These are phyloP conservation scores for Sycophila sp. DNA, from an alignment of 1,140 invertebrate species.

Conservation along the genomic window DNA sequence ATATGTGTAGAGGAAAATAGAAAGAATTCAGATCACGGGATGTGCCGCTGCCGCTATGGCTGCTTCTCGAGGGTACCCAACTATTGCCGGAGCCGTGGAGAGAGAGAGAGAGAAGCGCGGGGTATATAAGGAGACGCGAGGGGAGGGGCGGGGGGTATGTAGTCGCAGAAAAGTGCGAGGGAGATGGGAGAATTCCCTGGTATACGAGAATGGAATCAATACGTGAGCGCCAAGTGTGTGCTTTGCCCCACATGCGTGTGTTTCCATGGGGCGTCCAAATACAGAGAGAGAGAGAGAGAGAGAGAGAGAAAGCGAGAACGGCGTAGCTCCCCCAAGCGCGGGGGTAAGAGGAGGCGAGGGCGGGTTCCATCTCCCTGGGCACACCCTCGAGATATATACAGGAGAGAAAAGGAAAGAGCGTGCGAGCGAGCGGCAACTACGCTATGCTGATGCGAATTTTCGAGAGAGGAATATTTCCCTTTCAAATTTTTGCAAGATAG, in stretches of 20 bases:
- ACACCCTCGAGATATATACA: slow-evolving; percentile 39
- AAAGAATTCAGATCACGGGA: slow-evolving; percentile 38
- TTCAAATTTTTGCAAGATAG: slow-evolving; percentile 42
- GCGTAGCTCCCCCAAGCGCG: slow-evolving; percentile 12
- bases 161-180: not conserved
- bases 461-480: slow-evolving; percentile 42
- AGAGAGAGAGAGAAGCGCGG: slow-evolving; percentile 2
- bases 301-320: slow-evolving; percentile 13
- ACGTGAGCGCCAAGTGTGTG: slow-evolving; percentile 33
- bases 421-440: slow-evolving; percentile 12
- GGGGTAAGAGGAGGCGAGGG: slow-evolving; percentile 36
- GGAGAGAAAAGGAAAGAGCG: slow-evolving; percentile 5
- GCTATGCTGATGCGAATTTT: slow-evolving; percentile 40
- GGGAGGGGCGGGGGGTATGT: too few species aligned
- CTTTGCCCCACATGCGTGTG: slow-evolving; percentile 31
- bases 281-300: not conserved
- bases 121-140: too few species aligned
- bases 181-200: not conserved
- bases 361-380: slow-evolving; percentile 40
- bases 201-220: slow-evolving; percentile 37
- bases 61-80: not conserved
- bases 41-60: not conserved
- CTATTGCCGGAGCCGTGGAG: not conserved
- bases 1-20: slow-evolving; percentile 33
- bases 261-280: slow-evolving; percentile 37